phyloP scores from a whole-genome alignment of 2,888 invertebrate species.

The Aphodius sticticus region DNA sequence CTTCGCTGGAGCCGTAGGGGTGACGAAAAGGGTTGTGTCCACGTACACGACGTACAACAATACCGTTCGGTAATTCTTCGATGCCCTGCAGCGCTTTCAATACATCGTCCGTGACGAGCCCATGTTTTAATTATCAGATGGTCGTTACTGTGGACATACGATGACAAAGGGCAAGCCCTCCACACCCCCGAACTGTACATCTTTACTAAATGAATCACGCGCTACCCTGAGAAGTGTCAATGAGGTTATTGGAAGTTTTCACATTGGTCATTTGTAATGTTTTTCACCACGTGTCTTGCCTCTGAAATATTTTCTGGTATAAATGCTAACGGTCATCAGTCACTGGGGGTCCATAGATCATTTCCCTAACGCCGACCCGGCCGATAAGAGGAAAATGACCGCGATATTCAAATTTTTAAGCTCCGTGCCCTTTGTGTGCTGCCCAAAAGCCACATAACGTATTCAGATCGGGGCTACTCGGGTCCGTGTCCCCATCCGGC shows the following conservation, averaged over 20 bases:
- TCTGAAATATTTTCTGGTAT: neutral
- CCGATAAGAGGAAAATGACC: constrained; percentile 61
- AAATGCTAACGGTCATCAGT: constrained; percentile 51
- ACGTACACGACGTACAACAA: constrained; percentile 28
- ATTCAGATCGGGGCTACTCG: constrained; percentile 54
- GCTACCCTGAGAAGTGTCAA: too few relatives aligned
- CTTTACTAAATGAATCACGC: neutral
- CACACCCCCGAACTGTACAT: neutral
- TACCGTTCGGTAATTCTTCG: constrained; percentile 18
- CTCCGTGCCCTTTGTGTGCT: constrained; percentile 53
- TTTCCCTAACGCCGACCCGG: constrained; percentile 56
- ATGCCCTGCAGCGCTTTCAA: constrained; percentile 23
- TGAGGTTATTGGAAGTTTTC: neutral
- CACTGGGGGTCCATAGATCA: constrained; percentile 57
- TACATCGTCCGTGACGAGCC: constrained; percentile 18
- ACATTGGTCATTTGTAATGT: neutral
- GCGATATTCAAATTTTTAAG: constrained; percentile 64
- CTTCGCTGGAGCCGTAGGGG: constrained; percentile 41
- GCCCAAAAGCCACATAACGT: constrained; percentile 50
- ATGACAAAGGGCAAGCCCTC: neutral
- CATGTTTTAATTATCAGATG: neutral
- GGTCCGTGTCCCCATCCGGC: constrained; percentile 46
- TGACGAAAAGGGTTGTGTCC: constrained; percentile 43
- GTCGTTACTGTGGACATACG: constrained; percentile 4
- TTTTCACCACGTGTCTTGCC: too few relatives aligned